Evolutionary conservation across 2,888 invertebrate species (phyloP).

Genomic region (Taphrorychus bicolor): DNA sequence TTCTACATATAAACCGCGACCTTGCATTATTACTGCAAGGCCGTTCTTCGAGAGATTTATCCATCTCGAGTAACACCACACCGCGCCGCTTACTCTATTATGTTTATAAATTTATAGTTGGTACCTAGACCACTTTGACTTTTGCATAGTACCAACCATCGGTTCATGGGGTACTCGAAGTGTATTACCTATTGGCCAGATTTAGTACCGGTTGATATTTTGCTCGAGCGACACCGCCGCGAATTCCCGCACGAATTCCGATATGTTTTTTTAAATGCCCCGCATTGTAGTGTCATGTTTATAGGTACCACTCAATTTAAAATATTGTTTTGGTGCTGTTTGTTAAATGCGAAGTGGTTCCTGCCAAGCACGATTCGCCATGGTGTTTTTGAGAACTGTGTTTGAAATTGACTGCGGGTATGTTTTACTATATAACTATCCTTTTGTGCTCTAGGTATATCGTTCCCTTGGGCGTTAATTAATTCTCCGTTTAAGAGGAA

Average conservation of each 20-base stretch:
- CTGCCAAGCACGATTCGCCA: neutral
- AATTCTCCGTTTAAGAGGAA: no score
- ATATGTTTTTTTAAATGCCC: slow-evolving; percentile 19
- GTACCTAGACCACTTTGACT: slow-evolving; percentile 36
- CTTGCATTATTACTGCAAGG: slow-evolving; percentile 54
- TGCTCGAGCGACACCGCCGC: slow-evolving; percentile 15
- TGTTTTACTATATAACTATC: neutral
- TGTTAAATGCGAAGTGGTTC: no score
- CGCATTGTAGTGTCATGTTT: slow-evolving; percentile 6
- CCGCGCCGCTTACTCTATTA: slow-evolving; percentile 42
- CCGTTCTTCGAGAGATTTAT: slow-evolving; percentile 46
- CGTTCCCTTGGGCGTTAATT: neutral
- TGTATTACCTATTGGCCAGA: slow-evolving; percentile 28
- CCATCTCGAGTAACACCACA: slow-evolving; percentile 20
- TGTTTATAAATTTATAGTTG: slow-evolving; percentile 44
- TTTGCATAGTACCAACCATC: slow-evolving; percentile 25
- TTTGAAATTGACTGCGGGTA: slow-evolving; percentile 26
- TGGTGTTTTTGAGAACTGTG: slow-evolving; percentile 24
- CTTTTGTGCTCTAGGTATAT: neutral
- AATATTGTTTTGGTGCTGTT: neutral
- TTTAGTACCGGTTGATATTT: slow-evolving; percentile 38
- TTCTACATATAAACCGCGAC: slow-evolving; percentile 49
- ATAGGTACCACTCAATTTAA: neutral
- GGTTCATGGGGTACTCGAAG: slow-evolving; percentile 5
- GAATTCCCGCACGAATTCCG: slow-evolving; percentile 20